Evolutionary conservation across 92 coral and sea anemone genomes (phyloP).

Genomic region (Zoanthus sansibaricus): DNA sequence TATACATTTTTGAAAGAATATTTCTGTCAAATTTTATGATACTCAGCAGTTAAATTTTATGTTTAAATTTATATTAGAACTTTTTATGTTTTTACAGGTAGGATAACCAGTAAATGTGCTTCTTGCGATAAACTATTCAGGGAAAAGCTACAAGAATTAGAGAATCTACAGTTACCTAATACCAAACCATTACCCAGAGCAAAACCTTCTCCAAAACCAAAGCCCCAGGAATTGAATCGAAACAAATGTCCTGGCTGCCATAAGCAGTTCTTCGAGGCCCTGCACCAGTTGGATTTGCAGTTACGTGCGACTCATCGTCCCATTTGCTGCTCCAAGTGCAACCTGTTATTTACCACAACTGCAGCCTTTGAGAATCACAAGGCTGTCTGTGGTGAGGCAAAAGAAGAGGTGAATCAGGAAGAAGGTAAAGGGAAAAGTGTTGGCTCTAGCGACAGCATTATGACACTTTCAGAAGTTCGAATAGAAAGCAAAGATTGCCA

Average conservation of each 20-base stretch:
- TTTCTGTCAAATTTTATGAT: too few species aligned
- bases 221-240: slow-evolving; percentile 34
- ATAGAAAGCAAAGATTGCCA: not conserved
- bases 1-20: too few species aligned
- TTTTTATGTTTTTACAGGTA: slow-evolving; percentile 1
- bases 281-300: slow-evolving; percentile 33
- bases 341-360: slow-evolving; percentile 20
- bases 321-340: slow-evolving; percentile 40
- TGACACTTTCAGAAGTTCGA: not conserved
- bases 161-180: slow-evolving; percentile 26
- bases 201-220: slow-evolving; percentile 2
- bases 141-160: slow-evolving; percentile 30
- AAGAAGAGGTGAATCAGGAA: not conserved
- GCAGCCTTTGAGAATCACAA: slow-evolving; percentile 36
- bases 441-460: not conserved
- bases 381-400: slow-evolving; percentile 10
- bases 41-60: too few species aligned
- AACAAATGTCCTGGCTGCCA: slow-evolving; percentile 43
- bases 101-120: slow-evolving; percentile 6
- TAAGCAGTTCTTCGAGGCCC: slow-evolving; percentile 43
- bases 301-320: slow-evolving; percentile 36
- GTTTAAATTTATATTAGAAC: not conserved
- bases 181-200: not conserved
- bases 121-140: slow-evolving; percentile 11
- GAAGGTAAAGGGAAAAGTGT: not conserved